Evolutionary conservation across 2,888 invertebrate species (phyloP).

Genomic region (Amitus sp.): DNA sequence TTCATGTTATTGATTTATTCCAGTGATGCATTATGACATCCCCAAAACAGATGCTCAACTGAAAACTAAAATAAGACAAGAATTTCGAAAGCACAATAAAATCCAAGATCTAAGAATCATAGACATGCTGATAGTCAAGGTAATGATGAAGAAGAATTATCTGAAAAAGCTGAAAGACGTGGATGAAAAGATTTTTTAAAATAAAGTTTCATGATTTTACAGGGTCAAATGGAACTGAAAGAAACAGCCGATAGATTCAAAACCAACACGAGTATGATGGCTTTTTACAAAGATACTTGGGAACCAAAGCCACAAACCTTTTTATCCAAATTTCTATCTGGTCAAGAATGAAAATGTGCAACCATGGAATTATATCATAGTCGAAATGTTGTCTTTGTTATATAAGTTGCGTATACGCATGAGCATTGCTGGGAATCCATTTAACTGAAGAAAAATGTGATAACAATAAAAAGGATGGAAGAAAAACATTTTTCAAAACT

Average conservation of each 20-base stretch:
- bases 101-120: constrained; percentile 88
- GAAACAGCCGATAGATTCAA: constrained; percentile 90
- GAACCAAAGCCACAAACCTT: constrained; percentile 91
- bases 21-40: constrained; percentile 87
- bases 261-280: constrained; percentile 88
- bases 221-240: constrained; percentile 96
- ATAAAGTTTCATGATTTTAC: constrained; percentile 47
- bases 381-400: background rate
- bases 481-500: background rate
- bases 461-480: background rate
- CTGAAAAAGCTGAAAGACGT: too few species aligned
- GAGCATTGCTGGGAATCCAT: too few species aligned
- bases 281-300: constrained; percentile 84
- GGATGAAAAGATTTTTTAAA: background rate
- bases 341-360: constrained; percentile 67
- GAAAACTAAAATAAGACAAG: constrained; percentile 78
- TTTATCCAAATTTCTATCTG: constrained; percentile 87
- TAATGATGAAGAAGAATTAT: too few species aligned
- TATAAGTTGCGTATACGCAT: background rate
- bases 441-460: background rate
- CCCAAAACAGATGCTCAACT: constrained; percentile 78
- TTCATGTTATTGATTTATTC: constrained; percentile 48
- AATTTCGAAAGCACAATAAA: constrained; percentile 80
- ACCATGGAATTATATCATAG: background rate
- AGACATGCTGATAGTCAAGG: constrained; percentile 93